Evolutionary conservation across 2,888 invertebrate species (phyloP), one percentile per base, ranked within the genome.

Genomic region (Phyllotreta cruciferae): DNA sequence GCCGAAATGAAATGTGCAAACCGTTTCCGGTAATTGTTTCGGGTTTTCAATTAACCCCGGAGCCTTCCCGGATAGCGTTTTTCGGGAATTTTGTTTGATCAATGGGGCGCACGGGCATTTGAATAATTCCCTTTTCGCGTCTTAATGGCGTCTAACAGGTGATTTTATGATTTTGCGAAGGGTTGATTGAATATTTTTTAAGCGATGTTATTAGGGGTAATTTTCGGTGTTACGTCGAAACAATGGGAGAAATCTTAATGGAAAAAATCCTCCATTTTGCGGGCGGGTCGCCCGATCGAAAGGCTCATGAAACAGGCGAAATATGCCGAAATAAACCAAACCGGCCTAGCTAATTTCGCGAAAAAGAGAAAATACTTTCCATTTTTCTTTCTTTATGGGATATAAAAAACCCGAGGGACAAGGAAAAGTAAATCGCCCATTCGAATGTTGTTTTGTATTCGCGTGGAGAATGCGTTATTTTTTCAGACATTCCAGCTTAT

Each of bases 381-480:
- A 62, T 56, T 62, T 63, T 54, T 56, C 53, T 56, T 49, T 56
- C 42, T 56, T 56, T 56, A 56, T 63, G 13, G 49, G 36, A 11
- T 41, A 55, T 62, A 58, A 56, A 65, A 65, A 45, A 52, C 55
- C 49, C 36, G 9, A 49, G 45, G 39, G 52, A 56, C 56, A 50
- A 24, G 24, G n/a, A 64, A 60, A 58, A 64, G 44, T 58, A 64
- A 56, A 63, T 64, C 63, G 57, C 34, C 58, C 56, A 55, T 64
- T 64, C 42, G 57, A 58, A 63, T 60, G 55, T 54, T 53, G 60
- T 66, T 52, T 66, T 64, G 66, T 66, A 64, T 68, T 66, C 68
- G 62, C 61, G n/a, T n/a, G 41, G 42, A 49, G 56, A 61, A 63
- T 58, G 53, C 38, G 62, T 64, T 66, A 63, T 64, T 56, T 61